Evolutionary conservation across 1,140 invertebrate genomes (phyloP).

Genomic region (Mycetomoellerius zeteki): DNA sequence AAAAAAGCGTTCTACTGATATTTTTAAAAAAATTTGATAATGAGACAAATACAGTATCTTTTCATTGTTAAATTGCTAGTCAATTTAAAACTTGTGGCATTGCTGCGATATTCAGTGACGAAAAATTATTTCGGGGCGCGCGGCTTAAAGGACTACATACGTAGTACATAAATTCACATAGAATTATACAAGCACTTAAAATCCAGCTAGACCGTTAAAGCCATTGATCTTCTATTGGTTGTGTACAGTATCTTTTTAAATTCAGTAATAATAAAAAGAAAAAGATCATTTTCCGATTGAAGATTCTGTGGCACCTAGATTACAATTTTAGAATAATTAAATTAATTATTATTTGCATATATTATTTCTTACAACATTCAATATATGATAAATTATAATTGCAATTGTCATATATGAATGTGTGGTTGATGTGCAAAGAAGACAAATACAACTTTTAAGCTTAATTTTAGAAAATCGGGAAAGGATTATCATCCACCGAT

Average conservation of each 20-base stretch:
- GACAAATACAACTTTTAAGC: neutral
- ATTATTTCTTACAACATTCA: constrained; percentile 6
- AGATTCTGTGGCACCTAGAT: neutral
- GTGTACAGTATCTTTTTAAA: neutral
- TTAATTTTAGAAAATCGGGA: constrained; percentile 15
- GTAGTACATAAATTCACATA: too few species aligned
- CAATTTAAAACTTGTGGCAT: too few species aligned
- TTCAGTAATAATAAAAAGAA: neutral
- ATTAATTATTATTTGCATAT: neutral
- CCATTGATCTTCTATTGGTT: too few species aligned
- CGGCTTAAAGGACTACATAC: too few species aligned
- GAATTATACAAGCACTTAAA: too few species aligned
- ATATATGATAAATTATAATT: neutral
- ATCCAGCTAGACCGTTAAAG: too few species aligned
- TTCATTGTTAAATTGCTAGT: too few species aligned
- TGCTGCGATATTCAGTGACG: too few species aligned
- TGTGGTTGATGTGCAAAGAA: neutral
- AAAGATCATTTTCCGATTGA: neutral
- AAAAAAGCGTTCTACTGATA: too few species aligned
- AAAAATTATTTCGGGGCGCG: too few species aligned
- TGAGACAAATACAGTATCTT: neutral
- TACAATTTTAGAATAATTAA: neutral
- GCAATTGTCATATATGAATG: neutral
- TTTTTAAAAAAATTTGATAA: too few species aligned
- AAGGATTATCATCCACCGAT: neutral